phyloP scores from a whole-genome alignment of 2,113 vertebrate species.

The Setophaga petechia region DNA sequence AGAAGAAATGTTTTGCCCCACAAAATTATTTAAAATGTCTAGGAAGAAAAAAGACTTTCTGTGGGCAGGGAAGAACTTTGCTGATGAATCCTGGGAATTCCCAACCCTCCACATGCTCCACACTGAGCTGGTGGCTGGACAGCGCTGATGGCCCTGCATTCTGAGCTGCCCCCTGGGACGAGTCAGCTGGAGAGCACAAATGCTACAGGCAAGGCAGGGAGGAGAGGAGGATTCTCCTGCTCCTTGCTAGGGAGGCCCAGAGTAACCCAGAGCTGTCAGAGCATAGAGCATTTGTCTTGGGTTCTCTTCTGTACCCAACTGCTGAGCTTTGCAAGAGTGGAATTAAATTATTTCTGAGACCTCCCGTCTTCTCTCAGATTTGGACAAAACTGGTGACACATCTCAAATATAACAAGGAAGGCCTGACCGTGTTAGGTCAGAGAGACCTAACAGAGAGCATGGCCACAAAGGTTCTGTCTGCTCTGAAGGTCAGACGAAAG shows the following conservation, averaged over 20 bases:
- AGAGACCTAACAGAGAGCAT: neutral
- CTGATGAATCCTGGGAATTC: neutral
- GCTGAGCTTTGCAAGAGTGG: neutral
- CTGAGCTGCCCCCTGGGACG: neutral
- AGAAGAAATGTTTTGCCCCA: neutral
- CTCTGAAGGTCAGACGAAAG: neutral
- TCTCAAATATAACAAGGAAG: neutral
- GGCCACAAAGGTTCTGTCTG: neutral
- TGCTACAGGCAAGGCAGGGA: fast-evolving
- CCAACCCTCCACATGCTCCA: neutral
- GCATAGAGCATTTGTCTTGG: neutral
- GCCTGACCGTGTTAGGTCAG: neutral
- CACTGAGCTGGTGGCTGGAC: neutral
- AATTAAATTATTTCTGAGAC: neutral
- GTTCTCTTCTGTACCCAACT: neutral
- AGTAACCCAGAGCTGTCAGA: neutral
- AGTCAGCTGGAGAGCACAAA: neutral
- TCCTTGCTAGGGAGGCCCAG: neutral
- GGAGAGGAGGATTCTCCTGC: neutral
- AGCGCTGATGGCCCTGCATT: neutral
- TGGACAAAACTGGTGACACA: neutral
- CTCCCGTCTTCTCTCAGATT: neutral
- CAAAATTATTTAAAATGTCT: neutral
- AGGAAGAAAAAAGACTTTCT: neutral
- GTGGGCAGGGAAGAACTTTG: neutral